phyloP scores from a whole-genome alignment of 2,113 vertebrate genomes.

The Strigops habroptila region DNA sequence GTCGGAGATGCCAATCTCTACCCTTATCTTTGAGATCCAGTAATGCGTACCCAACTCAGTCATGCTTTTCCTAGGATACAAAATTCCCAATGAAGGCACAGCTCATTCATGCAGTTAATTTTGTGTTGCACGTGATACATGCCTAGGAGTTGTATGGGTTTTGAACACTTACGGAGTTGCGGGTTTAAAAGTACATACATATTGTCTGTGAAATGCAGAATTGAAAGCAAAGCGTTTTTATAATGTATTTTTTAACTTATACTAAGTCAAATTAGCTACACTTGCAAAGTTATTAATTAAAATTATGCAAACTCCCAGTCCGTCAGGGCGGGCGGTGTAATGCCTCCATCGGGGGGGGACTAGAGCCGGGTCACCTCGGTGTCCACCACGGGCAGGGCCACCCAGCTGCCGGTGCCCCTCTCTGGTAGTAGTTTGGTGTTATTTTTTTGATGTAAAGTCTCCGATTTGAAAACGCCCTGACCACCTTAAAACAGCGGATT shows the following conservation, averaged over 20 bases:
- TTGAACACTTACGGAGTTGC: neutral
- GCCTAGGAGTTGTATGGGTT: neutral
- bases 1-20: neutral
- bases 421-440: neutral
- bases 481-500: slow-evolving; percentile 39
- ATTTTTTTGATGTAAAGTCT: neutral
- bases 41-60: neutral
- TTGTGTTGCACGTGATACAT: accelerated
- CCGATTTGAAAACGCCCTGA: neutral
- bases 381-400: too few species aligned
- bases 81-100: accelerated
- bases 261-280: accelerated
- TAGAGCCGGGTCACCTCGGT: neutral
- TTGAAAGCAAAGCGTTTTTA: neutral
- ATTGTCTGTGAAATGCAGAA: neutral
- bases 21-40: neutral
- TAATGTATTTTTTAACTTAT: neutral
- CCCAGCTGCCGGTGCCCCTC: neutral
- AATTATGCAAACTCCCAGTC: neutral
- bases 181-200: neutral
- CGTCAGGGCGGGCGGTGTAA: accelerated
- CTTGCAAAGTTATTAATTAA: neutral
- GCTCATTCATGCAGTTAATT: neutral
- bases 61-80: neutral
- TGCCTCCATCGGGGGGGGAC: accelerated